phyloP scores from a whole-genome alignment of 2,888 invertebrate genomes.

The Morpho helenor region DNA sequence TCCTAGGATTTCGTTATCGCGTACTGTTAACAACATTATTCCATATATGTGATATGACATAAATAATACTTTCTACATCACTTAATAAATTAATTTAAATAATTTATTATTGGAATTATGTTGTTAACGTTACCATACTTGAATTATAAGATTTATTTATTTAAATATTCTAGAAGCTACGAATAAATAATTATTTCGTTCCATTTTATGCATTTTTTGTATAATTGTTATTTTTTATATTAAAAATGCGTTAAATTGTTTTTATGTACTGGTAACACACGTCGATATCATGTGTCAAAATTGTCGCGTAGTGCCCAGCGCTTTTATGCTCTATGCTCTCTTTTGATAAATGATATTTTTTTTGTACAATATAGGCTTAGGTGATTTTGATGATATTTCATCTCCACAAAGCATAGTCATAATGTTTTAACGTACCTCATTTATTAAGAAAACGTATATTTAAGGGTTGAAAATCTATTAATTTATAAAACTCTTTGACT shows the following conservation, averaged over 20 bases:
- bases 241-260: slow-evolving; percentile 62
- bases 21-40: slow-evolving; percentile 46
- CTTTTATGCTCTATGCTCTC: slow-evolving; percentile 19
- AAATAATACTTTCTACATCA: slow-evolving; percentile 9
- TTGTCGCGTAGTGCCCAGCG: slow-evolving; percentile 16
- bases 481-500: slow-evolving; percentile 37
- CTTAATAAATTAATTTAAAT: slow-evolving; percentile 5
- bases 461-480: slow-evolving; percentile 43
- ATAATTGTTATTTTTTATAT: slow-evolving; percentile 68
- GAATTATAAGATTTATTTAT: slow-evolving; percentile 39
- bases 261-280: slow-evolving; percentile 36
- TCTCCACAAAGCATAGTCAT: slow-evolving; percentile 63
- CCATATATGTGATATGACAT: slow-evolving; percentile 3
- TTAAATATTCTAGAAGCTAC: slow-evolving; percentile 56
- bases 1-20: slow-evolving; percentile 69
- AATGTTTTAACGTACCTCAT: slow-evolving; percentile 77
- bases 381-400: slow-evolving; percentile 36
- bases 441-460: slow-evolving; percentile 58
- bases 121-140: slow-evolving; percentile 27
- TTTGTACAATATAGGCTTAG: slow-evolving; percentile 46
- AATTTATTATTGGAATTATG: slow-evolving; percentile 22
- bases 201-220: slow-evolving; percentile 74
- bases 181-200: slow-evolving; percentile 57
- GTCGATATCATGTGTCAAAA: slow-evolving; percentile 30
- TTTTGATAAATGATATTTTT: slow-evolving; percentile 34